phyloP scores from a whole-genome alignment of 2,113 vertebrate genomes.

The Porphyrio hochstetteri region DNA sequence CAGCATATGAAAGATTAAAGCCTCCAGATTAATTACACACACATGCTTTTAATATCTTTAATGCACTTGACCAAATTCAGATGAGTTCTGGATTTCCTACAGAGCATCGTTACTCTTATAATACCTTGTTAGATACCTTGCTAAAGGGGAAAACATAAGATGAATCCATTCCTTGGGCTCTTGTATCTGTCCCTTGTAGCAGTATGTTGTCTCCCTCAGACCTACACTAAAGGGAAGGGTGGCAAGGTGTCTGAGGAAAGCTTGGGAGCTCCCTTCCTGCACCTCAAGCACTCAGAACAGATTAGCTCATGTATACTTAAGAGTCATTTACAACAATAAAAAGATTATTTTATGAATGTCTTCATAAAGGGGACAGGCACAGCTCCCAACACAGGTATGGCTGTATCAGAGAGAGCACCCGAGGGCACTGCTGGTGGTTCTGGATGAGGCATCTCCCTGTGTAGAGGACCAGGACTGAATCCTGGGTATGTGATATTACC shows the following conservation, averaged over 20 bases:
- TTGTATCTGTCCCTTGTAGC: background rate
- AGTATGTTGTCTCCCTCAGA: background rate
- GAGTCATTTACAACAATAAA: background rate
- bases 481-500: background rate
- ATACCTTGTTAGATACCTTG: background rate
- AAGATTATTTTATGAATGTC: background rate
- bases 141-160: background rate
- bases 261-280: background rate
- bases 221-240: background rate
- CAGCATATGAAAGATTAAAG: background rate
- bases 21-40: background rate
- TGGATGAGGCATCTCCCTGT: background rate
- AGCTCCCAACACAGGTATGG: rapidly evolving
- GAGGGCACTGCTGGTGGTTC: background rate
- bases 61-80: background rate
- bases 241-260: background rate
- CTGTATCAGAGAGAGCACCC: rapidly evolving
- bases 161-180: background rate
- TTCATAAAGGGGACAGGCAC: rapidly evolving
- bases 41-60: background rate
- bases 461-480: rapidly evolving
- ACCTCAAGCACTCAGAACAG: background rate
- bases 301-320: rapidly evolving
- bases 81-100: background rate
- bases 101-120: background rate